These are phyloP conservation scores for Isurus oxyrinchus DNA, from an alignment of 2,113 vertebrate species.

Conservation along the genomic window DNA sequence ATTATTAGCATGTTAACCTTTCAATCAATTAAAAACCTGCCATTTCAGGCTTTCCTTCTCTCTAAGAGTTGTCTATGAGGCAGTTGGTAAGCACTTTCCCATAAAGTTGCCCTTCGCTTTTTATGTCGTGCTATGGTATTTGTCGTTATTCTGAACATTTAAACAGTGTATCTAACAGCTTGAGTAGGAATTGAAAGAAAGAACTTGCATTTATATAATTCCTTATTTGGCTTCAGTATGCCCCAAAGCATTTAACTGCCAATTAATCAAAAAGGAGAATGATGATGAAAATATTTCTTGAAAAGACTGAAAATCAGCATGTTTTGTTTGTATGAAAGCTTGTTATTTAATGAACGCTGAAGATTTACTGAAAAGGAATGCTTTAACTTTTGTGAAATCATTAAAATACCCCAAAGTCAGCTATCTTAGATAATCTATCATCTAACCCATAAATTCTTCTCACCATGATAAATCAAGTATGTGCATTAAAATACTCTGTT, in stretches of 20 bases:
- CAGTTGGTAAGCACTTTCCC: neutral
- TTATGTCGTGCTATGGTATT: neutral
- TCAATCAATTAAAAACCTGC: neutral
- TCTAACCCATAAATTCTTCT: neutral
- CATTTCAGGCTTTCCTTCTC: neutral
- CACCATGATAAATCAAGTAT: neutral
- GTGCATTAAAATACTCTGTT: neutral
- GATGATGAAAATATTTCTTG: neutral
- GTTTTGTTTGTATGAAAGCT: neutral
- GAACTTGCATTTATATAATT: neutral
- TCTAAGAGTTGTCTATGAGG: neutral
- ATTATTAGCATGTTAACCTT: neutral
- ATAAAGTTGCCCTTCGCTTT: neutral
- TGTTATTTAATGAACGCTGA: neutral
- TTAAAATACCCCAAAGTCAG: neutral
- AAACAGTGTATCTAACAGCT: neutral
- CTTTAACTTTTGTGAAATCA: neutral
- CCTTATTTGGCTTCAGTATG: neutral
- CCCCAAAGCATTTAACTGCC: neutral
- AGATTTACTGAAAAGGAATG: neutral
- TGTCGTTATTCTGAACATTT: neutral
- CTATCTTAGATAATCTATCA: neutral
- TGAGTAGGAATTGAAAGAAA: neutral
- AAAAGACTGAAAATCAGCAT: neutral
- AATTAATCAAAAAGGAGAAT: neutral